Conservation (phyloP, 2,113 vertebrate species). For the Rhinopithecus roxellana region DNA sequence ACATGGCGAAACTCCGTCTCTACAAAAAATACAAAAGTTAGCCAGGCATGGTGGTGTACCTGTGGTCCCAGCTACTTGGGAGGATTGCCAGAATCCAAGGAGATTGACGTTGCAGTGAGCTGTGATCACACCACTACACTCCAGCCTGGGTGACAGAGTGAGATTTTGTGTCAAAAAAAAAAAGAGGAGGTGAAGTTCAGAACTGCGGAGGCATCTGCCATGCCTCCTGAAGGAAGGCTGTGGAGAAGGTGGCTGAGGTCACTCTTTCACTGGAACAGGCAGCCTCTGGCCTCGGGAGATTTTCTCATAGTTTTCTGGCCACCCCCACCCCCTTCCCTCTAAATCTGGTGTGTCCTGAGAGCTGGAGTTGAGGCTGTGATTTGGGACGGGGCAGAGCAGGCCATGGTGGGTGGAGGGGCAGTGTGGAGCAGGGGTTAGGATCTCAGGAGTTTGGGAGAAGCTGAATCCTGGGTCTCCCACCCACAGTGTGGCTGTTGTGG, state of each 20-base stretch:
- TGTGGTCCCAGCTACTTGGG: too few relatives aligned
- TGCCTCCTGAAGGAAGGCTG: neutral
- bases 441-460: slow-evolving; percentile 72
- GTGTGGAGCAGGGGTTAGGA: neutral
- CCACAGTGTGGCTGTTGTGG: slow-evolving; percentile 69
- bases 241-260: neutral
- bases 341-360: neutral
- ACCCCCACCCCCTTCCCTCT: neutral
- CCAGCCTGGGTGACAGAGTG: too few relatives aligned
- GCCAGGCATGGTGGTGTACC: too few relatives aligned
- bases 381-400: neutral
- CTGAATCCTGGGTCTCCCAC: slow-evolving; percentile 73
- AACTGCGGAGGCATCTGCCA: neutral
- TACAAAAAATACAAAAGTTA: too few relatives aligned
- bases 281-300: neutral
- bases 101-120: too few relatives aligned
- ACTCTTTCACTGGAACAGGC: neutral
- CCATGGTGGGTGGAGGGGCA: neutral
- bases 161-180: too few relatives aligned
- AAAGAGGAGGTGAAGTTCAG: neutral
- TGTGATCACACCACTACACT: too few relatives aligned
- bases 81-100: too few relatives aligned
- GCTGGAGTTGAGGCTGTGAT: neutral
- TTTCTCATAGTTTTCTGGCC: neutral
- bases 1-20: too few relatives aligned